Percentiles rank a stretch among this genome's conserved stretches.
phyloP scores from a whole-genome alignment of 2,888 invertebrate species.

The Lamellibrachia columna region DNA sequence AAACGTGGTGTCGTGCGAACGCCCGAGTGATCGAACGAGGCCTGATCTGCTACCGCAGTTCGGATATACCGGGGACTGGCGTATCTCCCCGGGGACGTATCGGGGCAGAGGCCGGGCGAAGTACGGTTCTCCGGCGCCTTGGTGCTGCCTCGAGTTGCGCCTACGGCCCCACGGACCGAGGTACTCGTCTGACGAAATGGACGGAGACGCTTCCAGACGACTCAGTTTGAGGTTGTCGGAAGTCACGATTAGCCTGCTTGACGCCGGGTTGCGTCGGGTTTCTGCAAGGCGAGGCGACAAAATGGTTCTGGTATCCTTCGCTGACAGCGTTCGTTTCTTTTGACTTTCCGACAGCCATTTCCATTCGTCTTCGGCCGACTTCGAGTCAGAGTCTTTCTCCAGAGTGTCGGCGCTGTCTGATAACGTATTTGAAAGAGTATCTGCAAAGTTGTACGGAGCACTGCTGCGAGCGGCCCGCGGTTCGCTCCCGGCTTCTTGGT shows the following conservation, averaged over 20 bases:
- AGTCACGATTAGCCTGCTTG: not conserved
- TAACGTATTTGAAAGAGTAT: not conserved
- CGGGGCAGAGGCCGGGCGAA: not conserved
- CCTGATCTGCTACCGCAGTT: not conserved
- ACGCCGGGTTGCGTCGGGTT: not conserved
- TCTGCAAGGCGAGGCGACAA: not conserved
- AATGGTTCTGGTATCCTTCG: not conserved
- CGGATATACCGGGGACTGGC: not conserved
- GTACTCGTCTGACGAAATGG: not conserved
- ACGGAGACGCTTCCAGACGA: not conserved
- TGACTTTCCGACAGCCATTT: not conserved
- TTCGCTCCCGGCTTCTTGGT: not conserved
- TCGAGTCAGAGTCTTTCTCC: not conserved
- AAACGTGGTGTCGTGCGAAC: conserved; percentile 1
- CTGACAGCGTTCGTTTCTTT: conserved; percentile 2
- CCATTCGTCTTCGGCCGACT: not conserved
- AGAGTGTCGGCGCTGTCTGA: not conserved
- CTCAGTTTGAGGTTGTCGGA: not conserved
- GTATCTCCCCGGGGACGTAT: not conserved
- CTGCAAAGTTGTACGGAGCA: not conserved
- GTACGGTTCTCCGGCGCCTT: not conserved
- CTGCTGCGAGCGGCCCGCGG: not conserved
- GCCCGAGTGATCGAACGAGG: not conserved
- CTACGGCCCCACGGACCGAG: not conserved
- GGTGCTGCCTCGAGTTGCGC: not conserved